These are phyloP conservation scores for Leucoma salicis DNA, from an alignment of 2,888 invertebrate species.

Conservation along the genomic window DNA sequence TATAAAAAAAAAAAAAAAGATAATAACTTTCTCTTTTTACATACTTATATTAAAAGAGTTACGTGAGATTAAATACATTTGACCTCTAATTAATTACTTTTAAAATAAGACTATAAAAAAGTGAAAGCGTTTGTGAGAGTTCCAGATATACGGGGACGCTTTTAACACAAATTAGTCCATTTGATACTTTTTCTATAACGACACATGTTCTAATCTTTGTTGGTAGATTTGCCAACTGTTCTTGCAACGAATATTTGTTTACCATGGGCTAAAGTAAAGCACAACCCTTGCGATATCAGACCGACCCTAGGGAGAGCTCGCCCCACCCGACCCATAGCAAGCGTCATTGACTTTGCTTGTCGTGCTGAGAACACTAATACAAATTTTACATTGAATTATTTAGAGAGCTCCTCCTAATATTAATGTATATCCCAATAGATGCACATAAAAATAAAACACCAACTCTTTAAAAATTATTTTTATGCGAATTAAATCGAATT, in stretches of 20 bases:
- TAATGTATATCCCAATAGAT: conserved; percentile 12
- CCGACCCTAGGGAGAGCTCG: conserved; percentile 40
- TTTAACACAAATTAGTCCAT: background rate
- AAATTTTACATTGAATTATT: no score
- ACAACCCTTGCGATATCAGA: conserved; percentile 43
- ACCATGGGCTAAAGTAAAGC: conserved; percentile 16
- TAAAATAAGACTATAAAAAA: no score
- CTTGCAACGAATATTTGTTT: conserved; percentile 23
- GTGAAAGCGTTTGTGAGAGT: no score
- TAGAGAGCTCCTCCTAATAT: no score
- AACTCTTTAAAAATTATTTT: no score
- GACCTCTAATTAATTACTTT: no score
- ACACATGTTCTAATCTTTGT: conserved; percentile 17
- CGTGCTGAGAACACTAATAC: conserved; percentile 7
- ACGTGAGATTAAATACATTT: no score
- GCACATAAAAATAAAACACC: background rate
- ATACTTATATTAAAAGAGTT: no score
- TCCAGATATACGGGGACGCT: no score
- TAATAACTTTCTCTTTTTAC: no score
- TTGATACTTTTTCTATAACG: background rate
- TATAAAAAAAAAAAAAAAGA: no score
- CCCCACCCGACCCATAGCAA: conserved; percentile 57
- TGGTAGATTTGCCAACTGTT: conserved; percentile 14
- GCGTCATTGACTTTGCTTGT: conserved; percentile 51
- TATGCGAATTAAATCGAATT: no score